Conservation (phyloP, 2,888 invertebrate genomes). For the Neoscelio sp. region DNA sequence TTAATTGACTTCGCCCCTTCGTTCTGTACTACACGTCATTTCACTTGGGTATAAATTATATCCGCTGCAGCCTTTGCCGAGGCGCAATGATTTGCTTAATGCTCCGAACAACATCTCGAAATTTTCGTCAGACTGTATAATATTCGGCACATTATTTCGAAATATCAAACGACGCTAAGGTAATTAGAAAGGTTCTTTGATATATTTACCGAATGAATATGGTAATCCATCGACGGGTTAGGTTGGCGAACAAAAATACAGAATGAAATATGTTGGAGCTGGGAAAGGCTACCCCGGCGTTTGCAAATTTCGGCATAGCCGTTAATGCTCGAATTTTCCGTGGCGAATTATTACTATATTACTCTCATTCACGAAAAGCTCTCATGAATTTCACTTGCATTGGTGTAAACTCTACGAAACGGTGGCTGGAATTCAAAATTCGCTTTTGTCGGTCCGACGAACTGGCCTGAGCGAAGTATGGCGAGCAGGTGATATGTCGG, state of each 20-base stretch:
- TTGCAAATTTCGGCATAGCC: slow-evolving; percentile 8
- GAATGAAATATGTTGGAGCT: slow-evolving; percentile 11
- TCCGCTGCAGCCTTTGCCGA: slow-evolving; percentile 73
- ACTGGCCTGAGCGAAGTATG: slow-evolving; percentile 37
- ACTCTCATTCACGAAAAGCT: slow-evolving; percentile 28
- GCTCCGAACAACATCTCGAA: slow-evolving; percentile 70
- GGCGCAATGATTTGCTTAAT: slow-evolving; percentile 77
- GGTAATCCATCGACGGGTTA: slow-evolving; percentile 40
- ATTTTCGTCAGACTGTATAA: slow-evolving; percentile 49
- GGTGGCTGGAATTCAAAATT: slow-evolving; percentile 59
- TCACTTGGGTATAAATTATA: slow-evolving; percentile 75
- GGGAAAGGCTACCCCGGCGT: slow-evolving; percentile 13
- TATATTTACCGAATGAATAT: slow-evolving; percentile 44
- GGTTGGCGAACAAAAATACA: not conserved
- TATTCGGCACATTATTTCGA: slow-evolving; percentile 30
- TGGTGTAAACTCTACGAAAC: slow-evolving; percentile 14
- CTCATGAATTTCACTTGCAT: slow-evolving; percentile 23
- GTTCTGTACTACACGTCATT: slow-evolving; percentile 63
- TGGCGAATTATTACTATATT: slow-evolving; percentile 35
- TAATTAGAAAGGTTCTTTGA: slow-evolving; percentile 49
- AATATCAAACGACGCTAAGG: slow-evolving; percentile 43
- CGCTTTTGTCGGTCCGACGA: slow-evolving; percentile 46
- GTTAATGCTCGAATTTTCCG: slow-evolving; percentile 18
- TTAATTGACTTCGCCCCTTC: slow-evolving; percentile 75
- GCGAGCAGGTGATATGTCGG: slow-evolving; percentile 71